These are phyloP conservation scores for Melieria omissa DNA, from an alignment of 2,888 invertebrate genomes.

Conservation along the genomic window DNA sequence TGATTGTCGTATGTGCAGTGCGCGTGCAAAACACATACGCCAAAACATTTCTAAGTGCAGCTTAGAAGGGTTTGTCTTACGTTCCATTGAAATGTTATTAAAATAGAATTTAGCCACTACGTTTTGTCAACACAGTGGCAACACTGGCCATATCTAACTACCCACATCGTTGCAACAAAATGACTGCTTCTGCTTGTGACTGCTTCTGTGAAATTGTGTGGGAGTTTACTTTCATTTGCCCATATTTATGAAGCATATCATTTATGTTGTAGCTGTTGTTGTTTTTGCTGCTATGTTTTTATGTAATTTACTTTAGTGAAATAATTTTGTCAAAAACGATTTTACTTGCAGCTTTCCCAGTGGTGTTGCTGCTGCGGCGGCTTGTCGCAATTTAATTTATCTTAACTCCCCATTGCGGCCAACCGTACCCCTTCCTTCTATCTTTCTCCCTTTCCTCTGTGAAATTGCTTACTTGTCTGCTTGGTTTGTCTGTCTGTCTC, in stretches of 20 bases:
- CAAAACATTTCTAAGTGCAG: too few relatives aligned
- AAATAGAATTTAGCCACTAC: neutral
- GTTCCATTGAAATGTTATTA: neutral
- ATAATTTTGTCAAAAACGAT: slow-evolving; percentile 33
- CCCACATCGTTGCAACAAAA: too few relatives aligned
- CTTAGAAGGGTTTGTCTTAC: neutral
- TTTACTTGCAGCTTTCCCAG: slow-evolving; percentile 11
- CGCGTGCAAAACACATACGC: neutral
- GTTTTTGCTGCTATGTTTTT: slow-evolving; percentile 7
- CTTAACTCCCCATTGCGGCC: neutral
- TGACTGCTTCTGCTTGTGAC: neutral
- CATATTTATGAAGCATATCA: neutral
- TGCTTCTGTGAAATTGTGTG: slow-evolving; percentile 17
- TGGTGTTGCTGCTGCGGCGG: too few relatives aligned
- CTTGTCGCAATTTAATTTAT: slow-evolving; percentile 29
- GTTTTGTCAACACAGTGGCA: neutral
- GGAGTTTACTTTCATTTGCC: neutral
- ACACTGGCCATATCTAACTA: too few relatives aligned
- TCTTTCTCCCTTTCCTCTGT: too few relatives aligned
- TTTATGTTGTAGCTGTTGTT: slow-evolving; percentile 12
- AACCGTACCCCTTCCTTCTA: too few relatives aligned
- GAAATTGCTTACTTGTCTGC: neutral
- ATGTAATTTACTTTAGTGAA: slow-evolving; percentile 31
- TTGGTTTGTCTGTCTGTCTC: neutral
- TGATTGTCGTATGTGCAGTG: neutral